A percentile compares a stretch with the other conserved stretches of the same genome.
Evolutionary conservation across 2,113 vertebrate genomes (phyloP).

Genomic region (Oplegnathus fasciatus): DNA sequence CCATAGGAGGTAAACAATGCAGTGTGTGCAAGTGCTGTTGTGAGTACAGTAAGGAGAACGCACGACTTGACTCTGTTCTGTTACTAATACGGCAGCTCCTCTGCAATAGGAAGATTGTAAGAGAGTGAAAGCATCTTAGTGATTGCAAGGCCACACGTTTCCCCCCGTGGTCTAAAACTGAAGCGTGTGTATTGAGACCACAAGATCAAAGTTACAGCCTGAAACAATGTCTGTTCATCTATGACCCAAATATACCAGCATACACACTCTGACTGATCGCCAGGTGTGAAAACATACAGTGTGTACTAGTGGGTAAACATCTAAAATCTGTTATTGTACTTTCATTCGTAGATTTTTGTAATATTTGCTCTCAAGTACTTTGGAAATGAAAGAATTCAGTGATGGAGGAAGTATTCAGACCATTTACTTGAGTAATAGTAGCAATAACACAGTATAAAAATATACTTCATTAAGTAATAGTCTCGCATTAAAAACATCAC

Average conservation of each 20-base stretch:
- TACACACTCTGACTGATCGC: neutral
- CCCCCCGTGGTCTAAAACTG: neutral
- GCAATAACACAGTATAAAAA: neutral
- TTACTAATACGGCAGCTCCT: conserved; percentile 1
- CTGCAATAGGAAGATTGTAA: neutral
- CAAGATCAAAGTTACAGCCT: conserved; percentile 35
- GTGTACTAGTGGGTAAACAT: too few relatives aligned
- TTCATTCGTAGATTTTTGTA: neutral
- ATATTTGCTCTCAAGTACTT: neutral
- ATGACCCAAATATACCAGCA: neutral
- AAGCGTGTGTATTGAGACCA: conserved; percentile 8
- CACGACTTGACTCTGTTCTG: conserved; percentile 1
- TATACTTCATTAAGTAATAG: neutral
- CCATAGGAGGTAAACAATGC: conserved; percentile 33
- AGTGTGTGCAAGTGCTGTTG: conserved; percentile 8
- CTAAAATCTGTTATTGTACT: neutral
- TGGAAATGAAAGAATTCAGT: neutral
- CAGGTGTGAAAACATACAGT: neutral
- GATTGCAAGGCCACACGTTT: conserved; percentile 7
- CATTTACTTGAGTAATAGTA: neutral
- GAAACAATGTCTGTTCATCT: conserved; percentile 1
- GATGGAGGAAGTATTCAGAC: neutral
- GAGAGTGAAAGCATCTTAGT: neutral
- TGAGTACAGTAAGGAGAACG: neutral
- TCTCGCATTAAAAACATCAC: neutral